Evolutionary conservation across 2,113 vertebrate species (phyloP).

Genomic region (Naja naja): DNA sequence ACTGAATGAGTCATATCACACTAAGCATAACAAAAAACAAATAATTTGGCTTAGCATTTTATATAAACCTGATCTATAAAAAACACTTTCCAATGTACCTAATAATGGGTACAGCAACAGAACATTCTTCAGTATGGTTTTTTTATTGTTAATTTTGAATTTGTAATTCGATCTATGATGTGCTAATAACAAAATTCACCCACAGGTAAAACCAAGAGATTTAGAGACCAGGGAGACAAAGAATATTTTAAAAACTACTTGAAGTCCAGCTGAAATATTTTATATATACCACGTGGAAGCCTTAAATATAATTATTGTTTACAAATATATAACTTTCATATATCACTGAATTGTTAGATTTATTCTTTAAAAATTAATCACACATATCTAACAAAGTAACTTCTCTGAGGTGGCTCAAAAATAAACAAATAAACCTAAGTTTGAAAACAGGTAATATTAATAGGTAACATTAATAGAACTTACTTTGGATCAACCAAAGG

Average conservation of each 20-base stretch:
- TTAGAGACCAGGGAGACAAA: background rate
- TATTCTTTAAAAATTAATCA: conserved; percentile 3
- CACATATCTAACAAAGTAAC: background rate
- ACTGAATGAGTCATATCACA: background rate
- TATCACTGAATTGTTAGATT: background rate
- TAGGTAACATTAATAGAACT: conserved; percentile 28
- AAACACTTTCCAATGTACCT: background rate
- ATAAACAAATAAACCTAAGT: background rate
- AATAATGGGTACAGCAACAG: background rate
- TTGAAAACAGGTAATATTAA: background rate
- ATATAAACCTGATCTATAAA: background rate
- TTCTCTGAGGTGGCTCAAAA: background rate
- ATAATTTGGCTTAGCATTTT: background rate
- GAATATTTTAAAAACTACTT: background rate
- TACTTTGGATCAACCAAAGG: conserved; percentile 97
- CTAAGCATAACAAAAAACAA: background rate
- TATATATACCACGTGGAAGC: background rate
- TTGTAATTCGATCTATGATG: background rate
- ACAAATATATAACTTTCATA: background rate
- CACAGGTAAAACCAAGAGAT: background rate
- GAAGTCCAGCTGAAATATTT: background rate
- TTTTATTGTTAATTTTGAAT: background rate
- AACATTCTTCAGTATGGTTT: background rate
- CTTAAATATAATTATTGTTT: background rate
- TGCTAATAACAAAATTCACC: background rate